Conservation (phyloP, 2,797 vertebrate genomes). For the Merluccius polli region DNA sequence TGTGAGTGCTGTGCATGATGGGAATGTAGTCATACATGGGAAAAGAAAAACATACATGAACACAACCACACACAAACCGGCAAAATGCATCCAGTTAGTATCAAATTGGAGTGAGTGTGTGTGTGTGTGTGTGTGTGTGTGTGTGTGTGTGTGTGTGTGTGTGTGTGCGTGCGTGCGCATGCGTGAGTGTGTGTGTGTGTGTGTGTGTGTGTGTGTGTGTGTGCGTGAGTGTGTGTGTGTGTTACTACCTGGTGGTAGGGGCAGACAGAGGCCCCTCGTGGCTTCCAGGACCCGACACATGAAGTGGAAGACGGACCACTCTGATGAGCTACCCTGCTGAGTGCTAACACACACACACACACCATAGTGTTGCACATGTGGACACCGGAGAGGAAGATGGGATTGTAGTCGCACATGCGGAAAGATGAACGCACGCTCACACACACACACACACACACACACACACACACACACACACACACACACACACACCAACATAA, state of each 20-base stretch:
- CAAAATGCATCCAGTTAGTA: neutral
- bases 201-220: conserved; percentile 9
- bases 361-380: neutral
- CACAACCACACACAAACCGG: conserved; percentile 6
- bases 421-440: no score
- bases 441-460: conserved; percentile 34
- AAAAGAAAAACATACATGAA: neutral
- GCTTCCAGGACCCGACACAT: conserved; percentile 91
- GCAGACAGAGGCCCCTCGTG: conserved; percentile 79
- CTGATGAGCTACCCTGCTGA: conserved; percentile 71
- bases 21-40: neutral
- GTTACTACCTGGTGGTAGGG: conserved; percentile 81
- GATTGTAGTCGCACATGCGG: neutral
- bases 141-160: conserved; percentile 6
- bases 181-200: neutral
- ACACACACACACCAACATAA: neutral
- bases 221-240: conserved; percentile 11
- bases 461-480: conserved; percentile 9
- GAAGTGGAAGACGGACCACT: conserved; percentile 82
- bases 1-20: neutral
- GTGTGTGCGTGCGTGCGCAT: conserved; percentile 19
- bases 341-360: conserved; percentile 58
- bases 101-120: neutral
- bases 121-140: neutral
- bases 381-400: neutral